These are phyloP conservation scores for Chrysogorgia sp. DNA, from an alignment of 92 coral and sea anemone species.

Conservation along the genomic window DNA sequence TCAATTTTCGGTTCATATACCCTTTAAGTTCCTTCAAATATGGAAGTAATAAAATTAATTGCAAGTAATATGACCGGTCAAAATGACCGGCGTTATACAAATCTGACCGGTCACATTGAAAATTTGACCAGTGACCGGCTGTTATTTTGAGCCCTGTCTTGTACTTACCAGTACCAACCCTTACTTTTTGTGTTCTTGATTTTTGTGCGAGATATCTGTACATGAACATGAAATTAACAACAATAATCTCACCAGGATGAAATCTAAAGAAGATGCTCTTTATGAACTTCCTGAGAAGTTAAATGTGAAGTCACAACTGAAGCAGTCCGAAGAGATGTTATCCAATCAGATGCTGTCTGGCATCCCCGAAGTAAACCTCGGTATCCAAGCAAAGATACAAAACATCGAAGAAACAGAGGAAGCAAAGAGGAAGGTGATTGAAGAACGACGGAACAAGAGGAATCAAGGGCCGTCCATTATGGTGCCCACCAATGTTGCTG, in stretches of 20 bases:
- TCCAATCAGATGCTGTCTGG: conserved; percentile 99
- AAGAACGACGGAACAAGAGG: conserved; percentile 79
- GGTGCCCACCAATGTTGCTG: conserved; percentile 99
- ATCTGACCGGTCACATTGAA: no score
- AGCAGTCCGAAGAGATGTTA: conserved; percentile 97
- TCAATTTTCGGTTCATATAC: no score
- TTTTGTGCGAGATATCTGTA: no score
- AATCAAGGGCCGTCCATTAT: conserved; percentile 83
- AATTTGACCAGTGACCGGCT: no score
- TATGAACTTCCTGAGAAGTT: conserved; percentile 85
- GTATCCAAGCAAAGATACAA: conserved; percentile 92
- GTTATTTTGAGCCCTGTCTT: no score
- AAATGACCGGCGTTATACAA: no score
- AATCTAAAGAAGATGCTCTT: conserved; percentile 84
- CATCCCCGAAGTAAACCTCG: conserved; percentile 96
- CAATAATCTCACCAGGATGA: conserved; percentile 59
- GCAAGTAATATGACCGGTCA: no score
- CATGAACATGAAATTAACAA: no score
- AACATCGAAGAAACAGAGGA: conserved; percentile 98
- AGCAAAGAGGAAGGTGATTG: conserved; percentile 82
- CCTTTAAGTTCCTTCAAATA: no score
- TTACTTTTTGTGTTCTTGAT: no score
- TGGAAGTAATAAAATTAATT: no score
- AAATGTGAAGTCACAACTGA: conserved; percentile 85
- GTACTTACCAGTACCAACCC: no score